phyloP scores from a whole-genome alignment of 2,113 vertebrate genomes.

The Mirounga angustirostris region DNA sequence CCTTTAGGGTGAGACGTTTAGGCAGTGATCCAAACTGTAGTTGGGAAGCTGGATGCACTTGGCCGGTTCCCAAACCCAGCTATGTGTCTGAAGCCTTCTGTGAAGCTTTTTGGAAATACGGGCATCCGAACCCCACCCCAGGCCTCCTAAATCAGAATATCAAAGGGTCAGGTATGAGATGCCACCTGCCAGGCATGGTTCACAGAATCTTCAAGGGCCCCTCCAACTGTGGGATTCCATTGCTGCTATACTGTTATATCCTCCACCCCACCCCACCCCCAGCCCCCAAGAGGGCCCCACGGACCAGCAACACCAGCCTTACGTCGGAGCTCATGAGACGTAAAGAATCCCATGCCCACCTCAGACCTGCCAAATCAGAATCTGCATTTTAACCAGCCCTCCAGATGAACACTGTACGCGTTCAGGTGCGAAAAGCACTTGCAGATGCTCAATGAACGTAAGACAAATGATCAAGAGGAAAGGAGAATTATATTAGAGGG shows the following conservation, averaged over 20 bases:
- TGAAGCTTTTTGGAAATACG: neutral
- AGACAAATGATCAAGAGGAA: neutral
- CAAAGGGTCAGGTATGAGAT: neutral
- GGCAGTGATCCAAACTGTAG: neutral
- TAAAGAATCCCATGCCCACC: neutral
- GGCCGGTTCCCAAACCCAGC: neutral
- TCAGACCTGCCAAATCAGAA: neutral
- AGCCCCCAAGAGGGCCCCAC: accelerated
- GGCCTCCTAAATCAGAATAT: neutral
- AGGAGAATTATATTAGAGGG: neutral
- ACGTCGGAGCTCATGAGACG: neutral
- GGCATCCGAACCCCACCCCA: neutral
- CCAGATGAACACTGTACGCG: neutral
- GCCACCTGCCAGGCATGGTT: neutral
- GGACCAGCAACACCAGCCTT: neutral
- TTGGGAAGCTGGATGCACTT: accelerated
- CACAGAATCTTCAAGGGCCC: neutral
- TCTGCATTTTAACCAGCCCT: neutral
- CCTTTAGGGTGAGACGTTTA: neutral
- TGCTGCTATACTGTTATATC: too few relatives aligned
- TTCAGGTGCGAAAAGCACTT: neutral
- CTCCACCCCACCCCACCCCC: neutral
- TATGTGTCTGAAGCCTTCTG: accelerated
- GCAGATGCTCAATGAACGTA: neutral
- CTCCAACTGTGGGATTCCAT: neutral